Evolutionary conservation across 2,888 invertebrate genomes (phyloP).

Genomic region (Halictus quadricinctus): DNA sequence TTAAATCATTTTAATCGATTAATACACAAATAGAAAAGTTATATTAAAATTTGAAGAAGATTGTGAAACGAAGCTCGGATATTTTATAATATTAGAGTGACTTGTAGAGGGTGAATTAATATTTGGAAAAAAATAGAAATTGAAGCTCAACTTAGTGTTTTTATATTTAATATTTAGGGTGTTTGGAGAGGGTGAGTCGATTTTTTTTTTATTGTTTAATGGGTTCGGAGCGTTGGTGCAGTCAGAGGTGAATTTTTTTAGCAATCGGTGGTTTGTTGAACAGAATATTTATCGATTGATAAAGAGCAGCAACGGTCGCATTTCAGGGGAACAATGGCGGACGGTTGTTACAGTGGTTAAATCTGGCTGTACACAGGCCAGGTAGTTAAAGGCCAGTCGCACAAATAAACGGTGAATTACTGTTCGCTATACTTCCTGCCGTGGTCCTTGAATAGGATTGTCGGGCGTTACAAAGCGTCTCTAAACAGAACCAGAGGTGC

Average conservation of each 20-base stretch:
- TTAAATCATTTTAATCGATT: background rate
- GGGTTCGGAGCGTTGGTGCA: background rate
- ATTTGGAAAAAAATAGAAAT: too few species aligned
- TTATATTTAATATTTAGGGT: too few species aligned
- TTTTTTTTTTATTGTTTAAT: too few species aligned
- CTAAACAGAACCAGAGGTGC: background rate
- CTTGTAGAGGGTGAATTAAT: too few species aligned
- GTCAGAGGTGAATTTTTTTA: background rate
- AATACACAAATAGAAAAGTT: background rate
- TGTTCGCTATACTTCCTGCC: constrained; percentile 45
- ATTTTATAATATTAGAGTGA: too few species aligned
- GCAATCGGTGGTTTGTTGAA: background rate
- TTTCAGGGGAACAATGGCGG: background rate
- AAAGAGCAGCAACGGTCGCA: background rate
- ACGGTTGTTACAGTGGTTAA: constrained; percentile 27
- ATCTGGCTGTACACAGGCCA: constrained; percentile 33
- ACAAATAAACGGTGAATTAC: constrained; percentile 54
- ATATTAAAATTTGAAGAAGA: too few species aligned
- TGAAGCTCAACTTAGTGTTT: too few species aligned
- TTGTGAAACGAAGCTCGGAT: too few species aligned
- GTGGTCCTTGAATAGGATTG: constrained; percentile 37
- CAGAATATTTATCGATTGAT: background rate
- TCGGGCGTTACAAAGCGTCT: constrained; percentile 34
- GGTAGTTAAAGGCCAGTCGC: constrained; percentile 41
- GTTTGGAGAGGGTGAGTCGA: too few species aligned